phyloP scores from a whole-genome alignment of 1,140 invertebrate species.

The Diuraphis noxia region DNA sequence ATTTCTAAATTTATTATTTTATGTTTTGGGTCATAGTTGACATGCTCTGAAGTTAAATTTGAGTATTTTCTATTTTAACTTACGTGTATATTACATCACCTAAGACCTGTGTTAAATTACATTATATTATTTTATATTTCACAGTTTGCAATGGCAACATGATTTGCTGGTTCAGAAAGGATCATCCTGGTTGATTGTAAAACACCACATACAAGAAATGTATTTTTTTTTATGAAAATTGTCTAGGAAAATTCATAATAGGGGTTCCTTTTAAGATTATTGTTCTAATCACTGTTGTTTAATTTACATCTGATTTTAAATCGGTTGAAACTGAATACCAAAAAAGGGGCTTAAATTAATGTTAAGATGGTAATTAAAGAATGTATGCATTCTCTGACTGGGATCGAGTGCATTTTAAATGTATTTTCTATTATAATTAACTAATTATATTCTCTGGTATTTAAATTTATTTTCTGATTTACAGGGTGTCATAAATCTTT shows the following conservation, averaged over 20 bases:
- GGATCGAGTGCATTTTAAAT: background rate
- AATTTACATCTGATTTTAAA: slow-evolving; percentile 17
- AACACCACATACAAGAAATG: slow-evolving; percentile 45
- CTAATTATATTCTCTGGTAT: background rate
- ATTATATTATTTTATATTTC: slow-evolving; percentile 54
- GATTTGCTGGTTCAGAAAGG: slow-evolving; percentile 53
- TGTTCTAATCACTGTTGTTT: slow-evolving; percentile 21
- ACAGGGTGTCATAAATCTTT: background rate
- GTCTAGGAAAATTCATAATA: slow-evolving; percentile 38
- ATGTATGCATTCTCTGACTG: background rate
- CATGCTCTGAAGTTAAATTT: slow-evolving; percentile 16
- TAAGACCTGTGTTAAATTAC: slow-evolving; percentile 49
- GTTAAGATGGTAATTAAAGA: background rate
- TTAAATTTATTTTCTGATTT: background rate
- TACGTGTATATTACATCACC: slow-evolving; percentile 39
- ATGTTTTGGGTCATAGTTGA: slow-evolving; percentile 32
- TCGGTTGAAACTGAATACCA: background rate
- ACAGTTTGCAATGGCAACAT: slow-evolving; percentile 53
- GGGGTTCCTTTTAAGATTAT: slow-evolving; percentile 31
- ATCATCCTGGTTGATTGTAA: slow-evolving; percentile 52
- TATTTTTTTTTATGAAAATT: slow-evolving; percentile 52
- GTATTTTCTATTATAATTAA: slow-evolving; percentile 15
- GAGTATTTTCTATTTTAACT: slow-evolving; percentile 12
- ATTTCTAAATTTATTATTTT: slow-evolving; percentile 18
- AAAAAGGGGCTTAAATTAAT: background rate